Evolutionary conservation across 2,888 invertebrate genomes (phyloP).

Genomic region (Standfussiana lucernea): DNA sequence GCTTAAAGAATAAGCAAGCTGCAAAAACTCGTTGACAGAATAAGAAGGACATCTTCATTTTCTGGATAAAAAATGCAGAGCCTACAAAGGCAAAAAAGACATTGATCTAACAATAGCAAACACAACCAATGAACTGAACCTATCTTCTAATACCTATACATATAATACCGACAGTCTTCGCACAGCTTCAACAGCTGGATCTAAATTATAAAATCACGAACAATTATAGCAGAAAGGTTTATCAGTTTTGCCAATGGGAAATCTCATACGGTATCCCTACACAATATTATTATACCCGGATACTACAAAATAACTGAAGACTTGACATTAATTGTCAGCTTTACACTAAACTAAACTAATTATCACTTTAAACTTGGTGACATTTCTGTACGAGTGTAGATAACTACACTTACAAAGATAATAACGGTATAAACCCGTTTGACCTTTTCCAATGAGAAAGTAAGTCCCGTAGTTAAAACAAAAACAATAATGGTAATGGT

Average conservation of each 20-base stretch:
- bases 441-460: slow-evolving; percentile 39
- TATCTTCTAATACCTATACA: too few relatives aligned
- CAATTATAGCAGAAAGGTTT: too few relatives aligned
- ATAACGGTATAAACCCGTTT: slow-evolving; percentile 24
- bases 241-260: too few relatives aligned
- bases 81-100: background rate
- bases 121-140: too few relatives aligned
- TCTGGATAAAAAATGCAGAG: background rate
- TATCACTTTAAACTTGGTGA: background rate
- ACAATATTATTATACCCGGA: background rate
- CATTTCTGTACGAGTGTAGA: slow-evolving; percentile 34
- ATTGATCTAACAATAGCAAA: too few relatives aligned
- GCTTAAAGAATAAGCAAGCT: too few relatives aligned
- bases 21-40: background rate
- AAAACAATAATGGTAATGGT: slow-evolving; percentile 45
- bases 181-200: too few relatives aligned
- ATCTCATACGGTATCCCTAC: background rate
- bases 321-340: background rate
- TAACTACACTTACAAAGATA: slow-evolving; percentile 25
- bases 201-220: too few relatives aligned
- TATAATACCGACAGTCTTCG: too few relatives aligned
- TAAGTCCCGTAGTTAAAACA: slow-evolving; percentile 40
- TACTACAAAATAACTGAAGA: background rate
- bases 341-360: background rate
- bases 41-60: background rate